Base-by-base conservation (phyloP, 2,797 vertebrate species). In the Mormyrops attenuatus region DNA sequence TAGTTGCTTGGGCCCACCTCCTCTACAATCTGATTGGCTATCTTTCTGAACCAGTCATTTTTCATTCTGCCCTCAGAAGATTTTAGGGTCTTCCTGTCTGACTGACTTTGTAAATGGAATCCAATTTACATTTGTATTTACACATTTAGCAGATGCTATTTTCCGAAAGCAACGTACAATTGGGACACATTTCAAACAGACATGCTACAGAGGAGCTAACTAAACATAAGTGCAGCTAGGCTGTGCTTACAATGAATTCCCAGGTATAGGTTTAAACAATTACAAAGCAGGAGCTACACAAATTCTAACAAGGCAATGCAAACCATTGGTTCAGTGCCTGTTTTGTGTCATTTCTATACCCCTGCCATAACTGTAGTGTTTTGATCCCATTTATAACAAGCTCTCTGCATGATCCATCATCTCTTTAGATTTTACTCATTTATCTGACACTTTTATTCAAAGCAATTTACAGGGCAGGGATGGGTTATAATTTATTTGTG, bases 71-170 rank as follows among this genome's bases (percentile, higher is more conserved):
- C 55, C 20, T 60, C n/a, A 60, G 55, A 60, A 60, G 6, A 57
- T 57, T 57, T 22, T 53, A 30, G 15, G 30, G 73, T 87, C 47
- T 92, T 90, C 63, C 66, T 89, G 88, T 38, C 66, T 77, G 63
- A 63, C 41, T 80, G 47, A 88, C 49, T 77, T 91, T 44, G 47
- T 88, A 91, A 88, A 92, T 89, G 82, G 90, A 93, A 91, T 89
- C 50, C 87, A 41, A 88, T 66, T 66, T 30, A 69, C 63, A 34
- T 66, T 66, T 66, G 22, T 22, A 30, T 69, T 69, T 69, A 34
- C 63, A 30, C 63, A 30, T 66, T 66, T 30, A 66, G 26, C 63
- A 69, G 63, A 69, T 69, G 26, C 26, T 34, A 13, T 69, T 69
- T 69, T 69, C 63, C 11, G 11, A 69, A 30, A 34, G 63, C 11